These are phyloP conservation scores for Latheticus oryzae DNA, from an alignment of 2,888 invertebrate species.

Conservation along the genomic window DNA sequence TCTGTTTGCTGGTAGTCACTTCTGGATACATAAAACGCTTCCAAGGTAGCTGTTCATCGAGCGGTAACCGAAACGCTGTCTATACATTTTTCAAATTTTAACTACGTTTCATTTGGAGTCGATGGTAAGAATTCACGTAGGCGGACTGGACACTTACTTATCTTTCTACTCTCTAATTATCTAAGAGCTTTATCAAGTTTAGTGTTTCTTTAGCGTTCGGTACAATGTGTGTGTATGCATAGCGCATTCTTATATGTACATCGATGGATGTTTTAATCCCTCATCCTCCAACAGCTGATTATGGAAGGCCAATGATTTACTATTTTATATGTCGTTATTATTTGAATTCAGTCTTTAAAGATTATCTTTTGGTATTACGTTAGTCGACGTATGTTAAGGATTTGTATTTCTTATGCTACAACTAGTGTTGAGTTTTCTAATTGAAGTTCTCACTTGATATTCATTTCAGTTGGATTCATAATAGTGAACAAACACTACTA, in stretches of 20 bases:
- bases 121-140: conserved; percentile 48
- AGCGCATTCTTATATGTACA: conserved; percentile 48
- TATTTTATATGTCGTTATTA: conserved; percentile 20
- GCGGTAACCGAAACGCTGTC: conserved; percentile 47
- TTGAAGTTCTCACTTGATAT: too few relatives aligned
- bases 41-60: conserved; percentile 51
- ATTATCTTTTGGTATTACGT: conserved; percentile 18
- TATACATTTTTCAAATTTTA: conserved; percentile 54
- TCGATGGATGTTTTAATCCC: conserved; percentile 53
- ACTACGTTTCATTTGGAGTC: conserved; percentile 44
- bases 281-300: conserved; percentile 53
- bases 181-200: conserved; percentile 62
- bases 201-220: conserved; percentile 56
- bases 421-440: conserved; percentile 6
- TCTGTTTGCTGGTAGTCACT: conserved; percentile 54
- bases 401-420: conserved; percentile 16
- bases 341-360: conserved; percentile 17
- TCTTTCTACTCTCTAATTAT: conserved; percentile 63
- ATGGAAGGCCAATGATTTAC: conserved; percentile 52
- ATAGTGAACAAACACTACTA: conserved; percentile 1
- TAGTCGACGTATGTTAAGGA: conserved; percentile 19
- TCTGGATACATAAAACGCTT: conserved; percentile 53
- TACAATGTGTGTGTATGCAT: conserved; percentile 50
- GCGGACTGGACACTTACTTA: conserved; percentile 58
- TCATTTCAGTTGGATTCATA: too few relatives aligned